phyloP scores from a whole-genome alignment of 2,113 vertebrate genomes.

The Castor canadensis region DNA sequence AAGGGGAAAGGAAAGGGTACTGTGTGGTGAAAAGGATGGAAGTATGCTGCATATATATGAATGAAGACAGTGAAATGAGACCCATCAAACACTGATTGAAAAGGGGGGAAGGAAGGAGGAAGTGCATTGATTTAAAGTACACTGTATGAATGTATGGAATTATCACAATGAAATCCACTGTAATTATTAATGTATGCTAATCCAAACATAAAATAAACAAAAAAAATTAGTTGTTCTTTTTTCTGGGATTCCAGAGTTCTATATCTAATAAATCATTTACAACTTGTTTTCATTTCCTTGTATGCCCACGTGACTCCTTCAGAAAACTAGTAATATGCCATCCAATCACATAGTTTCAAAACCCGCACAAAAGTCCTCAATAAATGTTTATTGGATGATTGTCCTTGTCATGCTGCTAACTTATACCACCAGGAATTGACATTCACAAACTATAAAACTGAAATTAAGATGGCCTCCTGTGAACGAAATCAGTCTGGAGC shows the following conservation, averaged over 20 bases:
- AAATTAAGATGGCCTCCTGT: background rate
- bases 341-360: background rate
- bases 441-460: background rate
- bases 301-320: background rate
- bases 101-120: too few relatives aligned
- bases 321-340: background rate
- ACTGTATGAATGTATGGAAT: too few relatives aligned
- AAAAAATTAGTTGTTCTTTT: background rate
- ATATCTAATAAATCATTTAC: background rate
- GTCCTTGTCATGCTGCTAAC: background rate
- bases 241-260: background rate
- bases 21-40: too few relatives aligned
- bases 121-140: too few relatives aligned
- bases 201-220: too few relatives aligned
- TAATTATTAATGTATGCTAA: too few relatives aligned
- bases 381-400: background rate
- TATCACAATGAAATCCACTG: too few relatives aligned
- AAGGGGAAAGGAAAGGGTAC: too few relatives aligned
- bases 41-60: too few relatives aligned
- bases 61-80: too few relatives aligned
- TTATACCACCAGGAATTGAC: background rate
- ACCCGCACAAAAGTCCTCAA: background rate
- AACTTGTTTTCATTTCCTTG: background rate
- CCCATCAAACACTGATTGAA: too few relatives aligned
- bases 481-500: background rate